These are phyloP conservation scores for Pseudomyrmex cubaensis DNA, from an alignment of 1,140 invertebrate genomes.

Conservation along the genomic window DNA sequence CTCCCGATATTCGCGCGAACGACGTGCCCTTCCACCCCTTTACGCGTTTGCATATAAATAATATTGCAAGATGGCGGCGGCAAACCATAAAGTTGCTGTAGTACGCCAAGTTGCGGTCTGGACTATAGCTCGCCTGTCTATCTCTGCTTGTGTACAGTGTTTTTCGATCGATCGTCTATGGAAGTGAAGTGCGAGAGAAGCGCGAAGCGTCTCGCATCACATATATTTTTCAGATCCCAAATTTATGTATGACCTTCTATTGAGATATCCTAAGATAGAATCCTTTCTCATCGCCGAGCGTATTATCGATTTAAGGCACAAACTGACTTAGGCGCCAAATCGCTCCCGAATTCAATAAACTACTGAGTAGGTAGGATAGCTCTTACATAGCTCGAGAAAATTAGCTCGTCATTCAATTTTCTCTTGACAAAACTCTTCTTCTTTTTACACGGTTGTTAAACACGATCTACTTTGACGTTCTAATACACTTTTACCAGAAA, in stretches of 20 bases:
- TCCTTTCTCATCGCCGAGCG: constrained; percentile 59
- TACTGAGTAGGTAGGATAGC: constrained; percentile 25
- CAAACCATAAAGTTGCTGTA: constrained; percentile 71
- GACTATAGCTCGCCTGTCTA: background rate
- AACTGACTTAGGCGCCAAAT: constrained; percentile 56
- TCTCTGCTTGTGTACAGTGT: constrained; percentile 10
- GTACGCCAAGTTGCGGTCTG: constrained; percentile 61
- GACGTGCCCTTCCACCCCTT: constrained; percentile 49
- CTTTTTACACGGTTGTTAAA: background rate
- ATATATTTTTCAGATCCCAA: constrained; percentile 75
- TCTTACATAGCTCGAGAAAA: constrained; percentile 35
- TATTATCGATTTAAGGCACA: constrained; percentile 69
- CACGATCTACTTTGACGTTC: background rate
- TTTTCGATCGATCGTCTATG: constrained; percentile 45
- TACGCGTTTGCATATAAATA: constrained; percentile 78
- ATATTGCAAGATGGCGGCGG: constrained; percentile 74
- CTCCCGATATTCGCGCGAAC: constrained; percentile 72
- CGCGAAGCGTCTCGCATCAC: constrained; percentile 28
- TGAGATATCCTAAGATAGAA: constrained; percentile 68
- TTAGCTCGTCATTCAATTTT: constrained; percentile 26
- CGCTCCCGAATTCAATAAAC: constrained; percentile 59
- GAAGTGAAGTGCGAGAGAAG: constrained; percentile 4
- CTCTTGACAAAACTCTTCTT: background rate
- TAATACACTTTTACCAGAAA: background rate
- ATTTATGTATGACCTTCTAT: constrained; percentile 69